A percentile compares a stretch with the other conserved stretches of the same genome.
phyloP scores from a whole-genome alignment of 2,888 invertebrate genomes.

The Catocala fraxini region DNA sequence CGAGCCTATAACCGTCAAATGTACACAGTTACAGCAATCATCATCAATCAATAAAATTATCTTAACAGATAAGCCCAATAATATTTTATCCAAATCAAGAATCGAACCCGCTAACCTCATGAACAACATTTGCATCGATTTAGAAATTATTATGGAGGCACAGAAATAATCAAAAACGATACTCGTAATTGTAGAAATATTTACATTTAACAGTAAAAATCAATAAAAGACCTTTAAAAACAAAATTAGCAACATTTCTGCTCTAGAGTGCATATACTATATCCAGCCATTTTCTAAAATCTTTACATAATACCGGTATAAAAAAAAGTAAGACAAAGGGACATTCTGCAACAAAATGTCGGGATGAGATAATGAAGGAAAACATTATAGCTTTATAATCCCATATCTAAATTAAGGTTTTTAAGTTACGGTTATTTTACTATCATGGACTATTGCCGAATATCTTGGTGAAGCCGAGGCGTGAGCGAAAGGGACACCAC shows the following conservation, averaged over 20 bases:
- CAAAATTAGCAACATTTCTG: not conserved
- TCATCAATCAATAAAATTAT: too few relatives aligned
- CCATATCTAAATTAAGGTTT: constrained; percentile 52
- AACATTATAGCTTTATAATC: constrained; percentile 38
- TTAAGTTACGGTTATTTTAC: constrained; percentile 53
- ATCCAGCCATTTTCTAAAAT: not conserved
- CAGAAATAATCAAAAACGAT: too few relatives aligned
- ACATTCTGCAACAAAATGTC: constrained; percentile 16
- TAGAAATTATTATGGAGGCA: too few relatives aligned
- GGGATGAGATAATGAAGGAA: constrained; percentile 25
- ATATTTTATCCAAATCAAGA: too few relatives aligned
- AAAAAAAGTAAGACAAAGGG: constrained; percentile 3
- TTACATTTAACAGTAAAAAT: too few relatives aligned
- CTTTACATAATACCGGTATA: not conserved
- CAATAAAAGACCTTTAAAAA: too few relatives aligned
- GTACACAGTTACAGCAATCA: too few relatives aligned
- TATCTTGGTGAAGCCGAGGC: constrained; percentile 29
- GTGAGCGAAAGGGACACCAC: constrained; percentile 19
- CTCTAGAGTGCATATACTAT: not conserved
- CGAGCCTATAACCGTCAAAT: too few relatives aligned
- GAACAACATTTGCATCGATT: too few relatives aligned
- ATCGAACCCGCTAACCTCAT: too few relatives aligned
- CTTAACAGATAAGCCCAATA: too few relatives aligned
- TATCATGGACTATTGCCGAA: constrained; percentile 44
- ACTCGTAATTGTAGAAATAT: too few relatives aligned